These are phyloP conservation scores for Drosophila nigromelanica DNA, from an alignment of 1,140 invertebrate genomes.

Conservation along the genomic window DNA sequence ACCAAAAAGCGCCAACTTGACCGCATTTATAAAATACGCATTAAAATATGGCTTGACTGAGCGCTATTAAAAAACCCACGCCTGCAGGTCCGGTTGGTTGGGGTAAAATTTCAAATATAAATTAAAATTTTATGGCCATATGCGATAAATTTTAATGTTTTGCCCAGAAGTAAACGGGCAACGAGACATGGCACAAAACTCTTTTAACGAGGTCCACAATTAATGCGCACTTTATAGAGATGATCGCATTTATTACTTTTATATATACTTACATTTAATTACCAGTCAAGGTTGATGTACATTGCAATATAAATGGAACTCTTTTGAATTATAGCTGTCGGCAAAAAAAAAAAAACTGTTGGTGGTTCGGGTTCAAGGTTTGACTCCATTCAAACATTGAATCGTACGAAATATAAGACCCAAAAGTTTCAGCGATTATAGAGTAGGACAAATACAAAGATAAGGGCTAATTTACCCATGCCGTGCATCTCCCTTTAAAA, in stretches of 20 bases:
- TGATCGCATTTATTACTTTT: conserved; percentile 31
- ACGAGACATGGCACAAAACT: conserved; percentile 26
- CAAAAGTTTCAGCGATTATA: no score
- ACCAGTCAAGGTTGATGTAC: neutral
- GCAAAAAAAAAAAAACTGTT: neutral
- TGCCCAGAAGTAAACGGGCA: conserved; percentile 26
- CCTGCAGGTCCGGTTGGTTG: neutral
- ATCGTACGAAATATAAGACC: no score
- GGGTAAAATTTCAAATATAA: conserved; percentile 35
- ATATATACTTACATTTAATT: conserved; percentile 8
- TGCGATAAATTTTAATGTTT: conserved; percentile 47
- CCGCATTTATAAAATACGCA: conserved; percentile 42
- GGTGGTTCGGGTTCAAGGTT: neutral
- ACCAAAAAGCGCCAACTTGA: conserved; percentile 7
- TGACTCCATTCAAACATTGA: no score
- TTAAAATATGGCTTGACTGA: conserved; percentile 39
- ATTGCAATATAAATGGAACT: neutral
- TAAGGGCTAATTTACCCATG: neutral
- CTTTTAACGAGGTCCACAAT: conserved; percentile 30
- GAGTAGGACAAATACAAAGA: no score
- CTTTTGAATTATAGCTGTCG: neutral
- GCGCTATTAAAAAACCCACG: conserved; percentile 22
- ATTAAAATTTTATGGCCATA: conserved; percentile 50
- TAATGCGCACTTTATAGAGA: conserved; percentile 37
- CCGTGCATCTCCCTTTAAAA: no score